Evolutionary conservation across 1,140 invertebrate species (phyloP), one percentile per base, ranked within the genome.

Genomic region (Drosophila willistoni): DNA sequence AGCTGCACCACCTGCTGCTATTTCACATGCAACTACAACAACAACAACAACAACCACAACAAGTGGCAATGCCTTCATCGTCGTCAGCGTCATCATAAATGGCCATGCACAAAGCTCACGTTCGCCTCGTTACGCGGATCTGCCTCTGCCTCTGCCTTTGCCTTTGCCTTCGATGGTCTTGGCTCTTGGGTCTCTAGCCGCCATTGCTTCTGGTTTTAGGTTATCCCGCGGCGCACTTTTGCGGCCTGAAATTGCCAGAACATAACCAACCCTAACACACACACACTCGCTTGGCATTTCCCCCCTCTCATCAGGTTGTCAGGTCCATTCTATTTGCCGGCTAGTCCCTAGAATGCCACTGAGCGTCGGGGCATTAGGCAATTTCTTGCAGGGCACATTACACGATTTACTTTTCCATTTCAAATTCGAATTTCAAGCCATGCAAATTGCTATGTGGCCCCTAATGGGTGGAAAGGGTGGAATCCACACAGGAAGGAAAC

Each of bases 321-420:
- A 13, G 36, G 34, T 22, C 51, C 47, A 41, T 54, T 41, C 34
- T 25, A 41, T 33, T 71, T 36, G 29, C 33, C 33, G 25, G 36
- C 13, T 17, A 57, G 44, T 57, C 64, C 19, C 59, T 64, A 17
- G 54, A 63, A 57, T 47, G 59, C 54, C 47, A 56, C 65, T 51
- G 33, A 63, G 62, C 55, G 67, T 70, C 66, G 63, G 36, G 60
- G 84, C 79, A 89, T 87, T 87, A 87, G 84, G 80, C 84, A 84
- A 84, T 87, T 87, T 81, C 84, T 87, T 89, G 83, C 83, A 83
- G 83, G 83, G 63, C 83, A 70, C 84, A 89, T 87, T 87, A 87
- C 85, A 90, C 84, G 80, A 87, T 84, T 87, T 90, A 84, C 81
- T 83, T 83, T 83, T 77, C 75, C 83, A 80, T 87, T 84, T 89